Conservation (phyloP, 2,113 vertebrate species). For the Phycodurus eques region DNA sequence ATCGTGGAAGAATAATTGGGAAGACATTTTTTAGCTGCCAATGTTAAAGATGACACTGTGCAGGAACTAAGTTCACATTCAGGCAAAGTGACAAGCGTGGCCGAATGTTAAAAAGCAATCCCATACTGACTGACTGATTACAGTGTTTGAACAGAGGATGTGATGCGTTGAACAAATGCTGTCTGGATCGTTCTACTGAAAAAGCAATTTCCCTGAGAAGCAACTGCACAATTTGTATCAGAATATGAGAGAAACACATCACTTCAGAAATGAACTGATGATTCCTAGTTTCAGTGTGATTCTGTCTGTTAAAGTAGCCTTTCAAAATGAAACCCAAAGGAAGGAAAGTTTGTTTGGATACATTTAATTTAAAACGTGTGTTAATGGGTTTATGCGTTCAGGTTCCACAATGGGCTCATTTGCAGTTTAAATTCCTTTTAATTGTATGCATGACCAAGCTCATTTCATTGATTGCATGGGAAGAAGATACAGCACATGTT, state of each 20-base stretch:
- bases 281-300: constrained; percentile 1
- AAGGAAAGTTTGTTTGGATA: constrained; percentile 38
- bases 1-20: constrained; percentile 39
- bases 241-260: neutral
- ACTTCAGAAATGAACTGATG: neutral
- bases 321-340: constrained; percentile 34
- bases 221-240: neutral
- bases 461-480: constrained; percentile 18
- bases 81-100: constrained; percentile 33
- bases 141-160: constrained; percentile 19
- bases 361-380: constrained; percentile 44
- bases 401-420: constrained; percentile 39
- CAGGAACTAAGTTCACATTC: constrained; percentile 31
- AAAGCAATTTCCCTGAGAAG: constrained; percentile 9
- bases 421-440: constrained; percentile 54
- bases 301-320: constrained; percentile 14
- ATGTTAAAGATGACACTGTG: constrained; percentile 15
- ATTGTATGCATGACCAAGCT: constrained; percentile 40
- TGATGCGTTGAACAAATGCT: constrained; percentile 9
- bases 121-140: constrained; percentile 17
- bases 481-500: neutral
- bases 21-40: constrained; percentile 34
- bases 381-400: constrained; percentile 28
- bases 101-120: constrained; percentile 25
- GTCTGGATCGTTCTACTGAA: neutral